Evolutionary conservation across 1,140 invertebrate species (phyloP), one percentile per base, ranked within the genome.

Genomic region (Alviniconcha marisindica): DNA sequence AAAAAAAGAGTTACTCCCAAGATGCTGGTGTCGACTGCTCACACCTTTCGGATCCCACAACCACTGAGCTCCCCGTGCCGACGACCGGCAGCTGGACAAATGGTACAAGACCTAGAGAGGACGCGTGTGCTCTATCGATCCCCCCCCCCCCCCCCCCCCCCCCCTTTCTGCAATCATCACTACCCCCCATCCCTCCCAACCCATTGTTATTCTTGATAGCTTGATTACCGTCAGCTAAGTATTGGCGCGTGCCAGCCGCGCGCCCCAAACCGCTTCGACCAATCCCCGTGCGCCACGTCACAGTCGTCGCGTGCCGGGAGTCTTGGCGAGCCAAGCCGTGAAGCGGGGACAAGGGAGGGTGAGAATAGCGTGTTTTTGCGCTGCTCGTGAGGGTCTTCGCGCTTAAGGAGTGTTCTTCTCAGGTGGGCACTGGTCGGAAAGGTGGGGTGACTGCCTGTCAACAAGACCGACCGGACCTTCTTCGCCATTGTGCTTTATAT

Each of bases 281-380:
- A 74, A 74, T 74, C 71, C 15, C 36, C 38, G 44, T 14, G 24
- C 28, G 42, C 73, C 44, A 76, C 73, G 73, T 76, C 73, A 76
- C 73, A 76, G 73, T 76, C n/a, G 73, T 76, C 73, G 73, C 73
- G 73, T 76, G 73, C 42, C 73, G 73, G 73, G 42, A 54, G 38
- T 71, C 38, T 18, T 42, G 14, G 69, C 69, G 36, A 71, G 69
- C 24, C 33, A 36, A 71, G 69, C 33, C 38, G 69, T 12, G 21
- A 28, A 31, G 1, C 21, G 73, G 73, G 44, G n/a, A n/a, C n/a
- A 76, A 40, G 51, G 40, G 44, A 1, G 24, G 33, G 73, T 4
- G 44, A 5, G 44, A 71, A 71, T 71, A 33, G 40, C 44, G 31
- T 42, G n/a, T n/a, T 76, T 40, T 76, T 63, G 60, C 5, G 24